Percentiles rank a stretch among this genome's conserved stretches.
These are phyloP conservation scores for Leptoteleia sp. DNA, from an alignment of 1,140 invertebrate genomes.

Conservation along the genomic window DNA sequence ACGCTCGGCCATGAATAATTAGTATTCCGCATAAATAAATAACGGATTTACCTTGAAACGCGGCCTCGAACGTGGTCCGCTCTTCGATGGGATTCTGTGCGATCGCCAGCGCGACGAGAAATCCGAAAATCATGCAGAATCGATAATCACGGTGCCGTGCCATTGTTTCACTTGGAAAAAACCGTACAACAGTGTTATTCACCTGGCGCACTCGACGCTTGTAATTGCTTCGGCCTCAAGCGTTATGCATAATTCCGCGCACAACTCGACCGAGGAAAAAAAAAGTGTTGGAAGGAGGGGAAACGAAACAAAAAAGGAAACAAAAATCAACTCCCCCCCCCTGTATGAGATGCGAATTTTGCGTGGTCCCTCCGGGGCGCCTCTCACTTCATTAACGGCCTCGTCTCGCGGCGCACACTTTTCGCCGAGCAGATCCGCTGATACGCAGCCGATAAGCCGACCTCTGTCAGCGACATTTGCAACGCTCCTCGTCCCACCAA, in stretches of 20 bases:
- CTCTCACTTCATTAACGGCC: slow-evolving; percentile 42
- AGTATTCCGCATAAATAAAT: too few relatives aligned
- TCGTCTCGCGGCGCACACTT: slow-evolving; percentile 29
- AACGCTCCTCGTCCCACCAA: slow-evolving; percentile 14
- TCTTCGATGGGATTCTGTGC: slow-evolving; percentile 77
- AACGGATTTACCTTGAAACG: too few relatives aligned
- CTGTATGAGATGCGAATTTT: slow-evolving; percentile 31
- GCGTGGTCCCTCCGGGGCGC: slow-evolving; percentile 16
- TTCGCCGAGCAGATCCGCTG: slow-evolving; percentile 19
- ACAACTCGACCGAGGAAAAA: slow-evolving; percentile 1
- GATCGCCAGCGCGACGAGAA: slow-evolving; percentile 65
- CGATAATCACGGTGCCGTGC: slow-evolving; percentile 65
- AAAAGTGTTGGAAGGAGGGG: too few relatives aligned
- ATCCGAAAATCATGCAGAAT: slow-evolving; percentile 73
- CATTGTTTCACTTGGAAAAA: slow-evolving; percentile 66
- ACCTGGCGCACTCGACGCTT: slow-evolving; percentile 34
- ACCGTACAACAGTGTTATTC: slow-evolving; percentile 49
- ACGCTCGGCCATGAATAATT: too few relatives aligned
- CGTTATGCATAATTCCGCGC: slow-evolving; percentile 52
- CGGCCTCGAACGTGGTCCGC: too few relatives aligned
- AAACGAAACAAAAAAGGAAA: slow-evolving; percentile 1
- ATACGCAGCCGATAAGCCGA: slow-evolving; percentile 24
- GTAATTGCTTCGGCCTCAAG: slow-evolving; percentile 39
- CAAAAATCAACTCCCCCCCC: neutral
- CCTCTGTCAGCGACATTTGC: slow-evolving; percentile 32